phyloP scores from a whole-genome alignment of 2,888 invertebrate species.

The Spicauda simplicius region DNA sequence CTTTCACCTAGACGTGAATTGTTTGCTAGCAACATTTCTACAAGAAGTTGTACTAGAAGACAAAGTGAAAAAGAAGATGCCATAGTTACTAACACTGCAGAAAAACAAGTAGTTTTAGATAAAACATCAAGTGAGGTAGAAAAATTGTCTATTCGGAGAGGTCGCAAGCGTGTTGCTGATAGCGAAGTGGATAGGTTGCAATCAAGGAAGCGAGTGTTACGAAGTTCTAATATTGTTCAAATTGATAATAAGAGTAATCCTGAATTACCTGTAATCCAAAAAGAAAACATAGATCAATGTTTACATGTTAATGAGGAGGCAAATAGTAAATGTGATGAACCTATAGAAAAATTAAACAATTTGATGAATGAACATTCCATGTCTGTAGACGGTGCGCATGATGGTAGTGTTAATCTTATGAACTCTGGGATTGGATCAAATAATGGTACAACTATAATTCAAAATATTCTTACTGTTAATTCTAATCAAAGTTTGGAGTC shows the following conservation, averaged over 20 bases:
- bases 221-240: slow-evolving; percentile 48
- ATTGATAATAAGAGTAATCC: background rate
- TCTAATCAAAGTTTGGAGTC: background rate
- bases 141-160: slow-evolving; percentile 42
- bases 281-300: background rate
- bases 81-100: background rate
- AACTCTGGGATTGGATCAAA: background rate
- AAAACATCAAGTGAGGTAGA: background rate
- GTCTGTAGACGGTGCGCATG: background rate
- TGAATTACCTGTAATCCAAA: background rate
- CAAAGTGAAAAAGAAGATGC: slow-evolving; percentile 43
- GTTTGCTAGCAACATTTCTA: slow-evolving; percentile 31
- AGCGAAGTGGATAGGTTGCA: slow-evolving; percentile 39
- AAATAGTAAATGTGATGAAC: background rate
- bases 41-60: slow-evolving; percentile 50
- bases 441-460: background rate
- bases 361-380: background rate
- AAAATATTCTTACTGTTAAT: background rate
- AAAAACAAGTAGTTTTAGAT: background rate
- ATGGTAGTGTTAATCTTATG: background rate
- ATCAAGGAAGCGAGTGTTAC: slow-evolving; percentile 54
- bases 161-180: slow-evolving; percentile 47
- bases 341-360: background rate
- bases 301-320: background rate
- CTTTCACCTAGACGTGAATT: background rate